phyloP scores from a whole-genome alignment of 2,113 vertebrate species.

The Coracopsis vasa region DNA sequence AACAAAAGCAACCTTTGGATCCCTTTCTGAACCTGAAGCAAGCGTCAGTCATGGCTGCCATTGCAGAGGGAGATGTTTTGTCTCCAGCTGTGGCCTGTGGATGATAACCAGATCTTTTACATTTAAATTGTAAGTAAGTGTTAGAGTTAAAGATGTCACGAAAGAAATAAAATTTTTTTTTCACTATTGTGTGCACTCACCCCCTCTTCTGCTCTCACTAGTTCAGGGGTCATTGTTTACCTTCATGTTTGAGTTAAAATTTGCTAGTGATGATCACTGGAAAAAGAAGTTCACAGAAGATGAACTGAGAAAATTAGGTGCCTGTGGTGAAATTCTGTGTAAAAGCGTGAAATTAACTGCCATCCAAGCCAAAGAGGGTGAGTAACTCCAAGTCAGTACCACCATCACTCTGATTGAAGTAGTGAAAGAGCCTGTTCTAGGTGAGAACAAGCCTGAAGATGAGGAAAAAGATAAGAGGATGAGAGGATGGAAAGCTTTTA shows the following conservation, averaged over 20 bases:
- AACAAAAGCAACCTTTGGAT: not conserved
- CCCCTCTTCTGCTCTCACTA: not conserved
- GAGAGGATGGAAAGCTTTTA: constrained; percentile 69
- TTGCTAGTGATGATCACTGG: not conserved
- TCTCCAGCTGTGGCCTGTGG: not conserved
- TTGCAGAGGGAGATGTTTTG: not conserved
- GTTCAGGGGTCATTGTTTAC: constrained; percentile 35
- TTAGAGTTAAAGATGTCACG: not conserved
- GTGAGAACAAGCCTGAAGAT: constrained; percentile 36
- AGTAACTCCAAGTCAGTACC: constrained; percentile 31
- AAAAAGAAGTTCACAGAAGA: constrained; percentile 19
- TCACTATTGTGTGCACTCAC: not conserved
- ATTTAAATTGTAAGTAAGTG: not conserved
- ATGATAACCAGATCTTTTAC: constrained; percentile 23
- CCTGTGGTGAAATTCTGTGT: constrained; percentile 58
- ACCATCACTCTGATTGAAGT: constrained; percentile 75
- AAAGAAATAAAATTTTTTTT: constrained; percentile 40
- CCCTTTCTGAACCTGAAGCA: not conserved
- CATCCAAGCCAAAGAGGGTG: constrained; percentile 39
- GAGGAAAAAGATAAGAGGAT: constrained; percentile 16
- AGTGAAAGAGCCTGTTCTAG: constrained; percentile 58
- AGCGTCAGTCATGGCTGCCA: not conserved
- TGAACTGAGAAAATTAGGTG: constrained; percentile 27
- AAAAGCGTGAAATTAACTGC: constrained; percentile 72
- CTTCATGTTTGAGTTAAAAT: constrained; percentile 39